Evolutionary conservation across 2,888 invertebrate species (phyloP).

Genomic region (Drosophila stalkeri): DNA sequence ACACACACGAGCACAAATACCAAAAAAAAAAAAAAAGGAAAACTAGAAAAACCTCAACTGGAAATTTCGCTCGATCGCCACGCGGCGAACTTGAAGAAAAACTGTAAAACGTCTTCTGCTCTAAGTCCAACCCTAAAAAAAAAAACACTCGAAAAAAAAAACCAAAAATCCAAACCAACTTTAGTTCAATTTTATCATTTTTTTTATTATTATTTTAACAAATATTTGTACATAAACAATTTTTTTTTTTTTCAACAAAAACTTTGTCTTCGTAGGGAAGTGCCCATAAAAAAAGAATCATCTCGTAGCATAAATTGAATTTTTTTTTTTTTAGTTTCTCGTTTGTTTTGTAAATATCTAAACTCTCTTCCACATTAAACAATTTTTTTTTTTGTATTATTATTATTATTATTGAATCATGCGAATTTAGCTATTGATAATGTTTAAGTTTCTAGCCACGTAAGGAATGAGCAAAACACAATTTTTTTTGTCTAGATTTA

Average conservation of each 20-base stretch:
- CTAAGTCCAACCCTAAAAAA: not conserved
- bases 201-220: conserved; percentile 7
- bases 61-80: conserved; percentile 53
- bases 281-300: conserved; percentile 14
- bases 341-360: conserved; percentile 43
- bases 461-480: conserved; percentile 57
- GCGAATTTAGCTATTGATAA: conserved; percentile 77
- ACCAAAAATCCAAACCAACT: conserved; percentile 17
- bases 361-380: conserved; percentile 3
- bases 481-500: conserved; percentile 76
- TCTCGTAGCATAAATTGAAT: conserved; percentile 22
- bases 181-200: conserved; percentile 64
- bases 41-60: conserved; percentile 5
- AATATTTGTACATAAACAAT: not conserved
- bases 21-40: conserved; percentile 5
- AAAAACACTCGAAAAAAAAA: conserved; percentile 7
- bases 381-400: conserved; percentile 33
- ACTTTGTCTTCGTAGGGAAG: conserved; percentile 45
- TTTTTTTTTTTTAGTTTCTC: conserved; percentile 9
- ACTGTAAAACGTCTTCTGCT: conserved; percentile 11
- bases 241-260: conserved; percentile 7
- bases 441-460: conserved; percentile 71
- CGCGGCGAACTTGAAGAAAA: conserved; percentile 49
- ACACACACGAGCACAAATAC: conserved; percentile 12
- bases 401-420: conserved; percentile 47